Evolutionary conservation across 64 coral and sea anemone species (phyloP).

Genomic region (Cladopsammia gracilis): DNA sequence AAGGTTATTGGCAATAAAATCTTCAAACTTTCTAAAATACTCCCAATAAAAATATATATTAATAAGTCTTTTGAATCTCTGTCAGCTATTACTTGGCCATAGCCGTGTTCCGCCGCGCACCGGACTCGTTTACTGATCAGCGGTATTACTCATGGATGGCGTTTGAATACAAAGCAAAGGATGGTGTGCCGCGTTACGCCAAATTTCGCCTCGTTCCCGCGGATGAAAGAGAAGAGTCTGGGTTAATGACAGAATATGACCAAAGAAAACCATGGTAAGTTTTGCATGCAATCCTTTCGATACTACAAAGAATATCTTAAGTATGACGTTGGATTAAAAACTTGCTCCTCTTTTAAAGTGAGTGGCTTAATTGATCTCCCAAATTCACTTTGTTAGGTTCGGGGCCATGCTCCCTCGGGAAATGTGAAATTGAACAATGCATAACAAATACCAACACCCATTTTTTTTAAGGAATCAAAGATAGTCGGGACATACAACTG

Average conservation of each 20-base stretch:
- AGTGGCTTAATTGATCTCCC: too few relatives aligned
- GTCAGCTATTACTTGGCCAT: slow-evolving; percentile 50
- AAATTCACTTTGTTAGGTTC: too few relatives aligned
- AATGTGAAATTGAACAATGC: too few relatives aligned
- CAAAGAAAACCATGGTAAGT: slow-evolving; percentile 87
- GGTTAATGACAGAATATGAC: slow-evolving; percentile 73
- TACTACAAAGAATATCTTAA: too few relatives aligned
- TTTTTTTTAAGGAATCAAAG: too few relatives aligned
- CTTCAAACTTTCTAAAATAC: too few relatives aligned
- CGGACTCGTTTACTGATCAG: slow-evolving; percentile 81
- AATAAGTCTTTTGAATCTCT: not conserved
- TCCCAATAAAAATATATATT: not conserved
- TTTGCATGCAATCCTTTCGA: not conserved
- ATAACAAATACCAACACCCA: too few relatives aligned
- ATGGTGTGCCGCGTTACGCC: slow-evolving; percentile 73
- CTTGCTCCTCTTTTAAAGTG: too few relatives aligned
- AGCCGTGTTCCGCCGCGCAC: slow-evolving; percentile 83
- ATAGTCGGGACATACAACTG: too few relatives aligned
- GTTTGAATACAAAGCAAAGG: slow-evolving; percentile 76
- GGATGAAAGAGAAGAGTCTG: slow-evolving; percentile 70
- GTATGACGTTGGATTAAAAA: too few relatives aligned
- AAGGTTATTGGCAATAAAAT: too few relatives aligned
- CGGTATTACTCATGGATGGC: slow-evolving; percentile 85
- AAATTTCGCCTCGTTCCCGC: slow-evolving; percentile 83
- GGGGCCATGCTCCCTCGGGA: too few relatives aligned